Base-by-base conservation (phyloP, 2,888 invertebrate genomes). In the Papilio protenor region DNA sequence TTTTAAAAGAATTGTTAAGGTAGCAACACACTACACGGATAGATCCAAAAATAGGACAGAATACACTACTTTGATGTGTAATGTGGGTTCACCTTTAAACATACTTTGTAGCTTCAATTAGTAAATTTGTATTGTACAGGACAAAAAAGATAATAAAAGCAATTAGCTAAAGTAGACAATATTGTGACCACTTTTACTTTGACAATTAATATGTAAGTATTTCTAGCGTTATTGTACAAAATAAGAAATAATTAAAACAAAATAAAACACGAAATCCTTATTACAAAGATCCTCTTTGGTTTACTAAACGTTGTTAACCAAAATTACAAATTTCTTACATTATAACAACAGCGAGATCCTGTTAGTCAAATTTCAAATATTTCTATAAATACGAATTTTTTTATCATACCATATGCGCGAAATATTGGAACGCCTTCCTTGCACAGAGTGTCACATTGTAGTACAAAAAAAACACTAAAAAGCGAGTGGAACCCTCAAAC, bases 381-480 rank as follows among this genome's bases (percentile, higher is more conserved):
- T 55, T 49, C 55, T 73, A 57, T 77, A 52, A 16, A 33, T 73
- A n/a, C 49, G n/a, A 69, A 73, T 33, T 77, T 76, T 78, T 78
- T 75, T 61, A 23, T 45, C 55, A 64, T 69, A 55, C 75, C 83
- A 82, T 82, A 83, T 84, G 84, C 81, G 81, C 79, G 79, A 80
- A 82, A 80, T 75, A 47, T n/a, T 47, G 49, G 49, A 64, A 80
- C 84, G 82, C 84, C 84, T 79, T 77, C 78, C 47, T 75, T 77
- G 78, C 82, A 81, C 81, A 84, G 84, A 89, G 88, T 89, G 89
- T 89, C 89, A 85, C 84, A 82, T 87, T 82, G 77, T 80, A 84
- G 79, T 59, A 33, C 40, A 59, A 78, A 80, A 82, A n/a, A 80
- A 78, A 75, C 76, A 70, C 71, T 84, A 86, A 87, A 85, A 84